Percentiles rank a stretch among this genome's conserved stretches.
These are phyloP conservation scores for Orthosia gothica DNA, from an alignment of 2,888 invertebrate genomes.

Conservation along the genomic window DNA sequence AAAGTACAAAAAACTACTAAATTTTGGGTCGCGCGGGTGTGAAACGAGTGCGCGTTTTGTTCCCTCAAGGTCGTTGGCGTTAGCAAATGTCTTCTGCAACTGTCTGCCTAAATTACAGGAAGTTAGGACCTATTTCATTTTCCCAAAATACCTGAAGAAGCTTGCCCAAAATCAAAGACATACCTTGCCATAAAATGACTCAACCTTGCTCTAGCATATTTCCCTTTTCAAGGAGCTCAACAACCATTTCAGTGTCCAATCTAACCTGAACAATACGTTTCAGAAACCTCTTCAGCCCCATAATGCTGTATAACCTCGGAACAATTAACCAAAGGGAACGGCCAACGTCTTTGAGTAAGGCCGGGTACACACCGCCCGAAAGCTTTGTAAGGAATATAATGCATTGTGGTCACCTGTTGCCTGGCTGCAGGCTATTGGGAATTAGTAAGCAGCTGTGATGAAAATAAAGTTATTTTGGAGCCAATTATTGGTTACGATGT, in stretches of 20 bases:
- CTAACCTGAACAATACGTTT: slow-evolving; percentile 23
- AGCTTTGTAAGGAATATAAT: slow-evolving; percentile 49
- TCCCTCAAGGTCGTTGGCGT: too few relatives aligned
- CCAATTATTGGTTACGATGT: not conserved
- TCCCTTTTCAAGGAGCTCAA: not conserved
- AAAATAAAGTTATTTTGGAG: not conserved
- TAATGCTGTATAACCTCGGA: slow-evolving; percentile 46
- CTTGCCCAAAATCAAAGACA: not conserved
- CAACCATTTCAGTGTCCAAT: slow-evolving; percentile 14
- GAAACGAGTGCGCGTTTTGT: too few relatives aligned
- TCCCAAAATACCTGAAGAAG: not conserved
- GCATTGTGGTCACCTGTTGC: slow-evolving; percentile 38
- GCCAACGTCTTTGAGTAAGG: slow-evolving; percentile 51
- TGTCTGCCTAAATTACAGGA: not conserved
- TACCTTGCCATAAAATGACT: not conserved
- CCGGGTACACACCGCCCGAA: slow-evolving; percentile 20
- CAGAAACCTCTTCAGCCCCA: slow-evolving; percentile 38
- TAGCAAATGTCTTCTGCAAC: not conserved
- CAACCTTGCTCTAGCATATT: not conserved
- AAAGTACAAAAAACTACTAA: too few relatives aligned
- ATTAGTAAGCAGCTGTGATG: not conserved
- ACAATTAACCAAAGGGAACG: slow-evolving; percentile 62
- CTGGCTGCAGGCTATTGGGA: slow-evolving; percentile 8
- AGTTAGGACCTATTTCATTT: too few relatives aligned
- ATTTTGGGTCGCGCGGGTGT: too few relatives aligned